phyloP scores from a whole-genome alignment of 2,797 vertebrate genomes.

The Catostomus latipinnis region DNA sequence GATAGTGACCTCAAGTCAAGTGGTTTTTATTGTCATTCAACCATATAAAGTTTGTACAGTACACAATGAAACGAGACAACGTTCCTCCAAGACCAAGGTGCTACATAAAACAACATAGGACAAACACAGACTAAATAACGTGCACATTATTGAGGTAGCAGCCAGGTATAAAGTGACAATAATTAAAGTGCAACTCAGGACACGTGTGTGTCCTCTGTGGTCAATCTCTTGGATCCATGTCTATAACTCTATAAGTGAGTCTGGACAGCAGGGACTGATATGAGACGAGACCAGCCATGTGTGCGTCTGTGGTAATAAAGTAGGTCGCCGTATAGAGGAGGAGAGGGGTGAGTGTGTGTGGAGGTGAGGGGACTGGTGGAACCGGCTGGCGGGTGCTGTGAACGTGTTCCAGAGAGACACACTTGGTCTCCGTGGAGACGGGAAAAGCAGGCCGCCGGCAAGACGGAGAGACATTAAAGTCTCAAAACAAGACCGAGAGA shows the following conservation, averaged over 20 bases:
- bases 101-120: no score
- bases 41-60: no score
- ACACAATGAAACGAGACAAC: no score
- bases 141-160: no score
- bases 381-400: conserved; percentile 52
- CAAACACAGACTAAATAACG: no score
- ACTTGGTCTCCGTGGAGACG: conserved; percentile 49
- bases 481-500: conserved; percentile 8
- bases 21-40: no score
- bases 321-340: conserved; percentile 48
- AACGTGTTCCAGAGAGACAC: conserved; percentile 32
- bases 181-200: no score
- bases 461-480: conserved; percentile 24
- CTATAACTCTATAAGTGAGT: conserved; percentile 22
- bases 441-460: conserved; percentile 61
- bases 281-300: conserved; percentile 42
- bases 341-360: neutral
- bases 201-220: conserved; percentile 26
- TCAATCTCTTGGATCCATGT: neutral
- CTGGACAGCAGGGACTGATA: conserved; percentile 35
- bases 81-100: no score
- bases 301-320: conserved; percentile 53
- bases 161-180: no score
- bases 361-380: conserved; percentile 47
- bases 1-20: no score